phyloP scores from a whole-genome alignment of 2,797 vertebrate species.

The Phataginus tricuspis region DNA sequence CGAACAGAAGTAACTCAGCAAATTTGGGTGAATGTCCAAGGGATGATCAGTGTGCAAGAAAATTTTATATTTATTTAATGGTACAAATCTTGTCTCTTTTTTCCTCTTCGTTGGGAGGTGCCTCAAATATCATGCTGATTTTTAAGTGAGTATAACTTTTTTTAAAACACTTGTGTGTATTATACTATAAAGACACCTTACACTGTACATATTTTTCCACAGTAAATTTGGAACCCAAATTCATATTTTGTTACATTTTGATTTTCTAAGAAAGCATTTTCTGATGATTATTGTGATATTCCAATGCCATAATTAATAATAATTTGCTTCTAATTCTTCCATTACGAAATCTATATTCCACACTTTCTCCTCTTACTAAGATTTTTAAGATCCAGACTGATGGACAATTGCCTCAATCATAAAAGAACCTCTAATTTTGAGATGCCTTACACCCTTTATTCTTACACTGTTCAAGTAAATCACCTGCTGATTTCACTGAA shows the following conservation, averaged over 20 bases:
- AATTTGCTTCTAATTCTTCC: not conserved
- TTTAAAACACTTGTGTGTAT: not conserved
- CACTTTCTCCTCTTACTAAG: not conserved
- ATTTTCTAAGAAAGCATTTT: not conserved
- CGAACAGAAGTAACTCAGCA: constrained; percentile 86
- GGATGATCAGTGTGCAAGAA: constrained; percentile 86
- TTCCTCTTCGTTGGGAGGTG: constrained; percentile 84
- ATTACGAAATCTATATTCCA: constrained; percentile 2
- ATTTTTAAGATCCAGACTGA: not conserved
- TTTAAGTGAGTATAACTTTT: constrained; percentile 87
- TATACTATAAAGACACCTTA: not conserved
- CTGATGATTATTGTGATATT: not conserved
- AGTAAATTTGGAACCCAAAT: not conserved
- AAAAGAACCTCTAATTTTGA: not conserved
- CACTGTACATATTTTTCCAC: not conserved
- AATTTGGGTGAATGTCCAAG: constrained; percentile 90
- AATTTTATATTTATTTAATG: constrained; percentile 89
- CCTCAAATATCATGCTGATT: constrained; percentile 87
- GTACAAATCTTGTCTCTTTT: constrained; percentile 88
- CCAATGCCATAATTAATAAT: not conserved
- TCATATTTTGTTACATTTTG: not conserved
- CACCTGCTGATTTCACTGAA: not conserved
- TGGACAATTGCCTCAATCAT: not conserved
- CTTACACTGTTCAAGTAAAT: not conserved
- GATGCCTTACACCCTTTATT: not conserved